Conservation (phyloP, 2,797 vertebrate genomes). For the Pagetopsis macropterus region DNA sequence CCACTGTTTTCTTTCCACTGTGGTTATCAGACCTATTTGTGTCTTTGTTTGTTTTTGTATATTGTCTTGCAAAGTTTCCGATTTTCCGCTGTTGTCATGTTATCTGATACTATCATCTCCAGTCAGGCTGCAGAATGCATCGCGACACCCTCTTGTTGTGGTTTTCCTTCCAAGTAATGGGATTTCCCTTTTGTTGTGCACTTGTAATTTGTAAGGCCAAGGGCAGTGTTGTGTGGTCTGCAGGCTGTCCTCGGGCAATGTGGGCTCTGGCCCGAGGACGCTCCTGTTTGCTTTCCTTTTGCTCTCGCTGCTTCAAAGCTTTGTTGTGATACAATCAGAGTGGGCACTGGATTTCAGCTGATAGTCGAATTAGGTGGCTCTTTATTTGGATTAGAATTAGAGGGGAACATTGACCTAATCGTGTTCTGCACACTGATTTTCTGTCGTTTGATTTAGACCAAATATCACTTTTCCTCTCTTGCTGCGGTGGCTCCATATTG, state of each 20-base stretch:
- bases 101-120: constrained; percentile 39
- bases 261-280: constrained; percentile 46
- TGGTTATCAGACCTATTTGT: not conserved
- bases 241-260: constrained; percentile 63
- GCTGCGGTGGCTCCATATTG: constrained; percentile 5
- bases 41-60: constrained; percentile 10
- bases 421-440: constrained; percentile 4
- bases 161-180: constrained; percentile 43
- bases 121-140: constrained; percentile 27
- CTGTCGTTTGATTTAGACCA: constrained; percentile 3
- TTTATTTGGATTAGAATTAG: constrained; percentile 35
- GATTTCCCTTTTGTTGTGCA: constrained; percentile 37
- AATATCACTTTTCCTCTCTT: constrained; percentile 19
- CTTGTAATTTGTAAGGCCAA: constrained; percentile 61
- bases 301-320: constrained; percentile 32
- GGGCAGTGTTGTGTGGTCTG: constrained; percentile 55
- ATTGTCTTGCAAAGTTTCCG: constrained; percentile 22
- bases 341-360: constrained; percentile 17
- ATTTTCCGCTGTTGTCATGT: constrained; percentile 43
- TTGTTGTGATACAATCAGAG: not conserved
- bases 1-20: constrained; percentile 2
- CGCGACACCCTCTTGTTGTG: constrained; percentile 19
- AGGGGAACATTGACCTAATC: constrained; percentile 15
- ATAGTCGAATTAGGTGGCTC: constrained; percentile 17
- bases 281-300: constrained; percentile 34